Base-by-base conservation (phyloP, 2,888 invertebrate genomes). In the Pandemis corylana region DNA sequence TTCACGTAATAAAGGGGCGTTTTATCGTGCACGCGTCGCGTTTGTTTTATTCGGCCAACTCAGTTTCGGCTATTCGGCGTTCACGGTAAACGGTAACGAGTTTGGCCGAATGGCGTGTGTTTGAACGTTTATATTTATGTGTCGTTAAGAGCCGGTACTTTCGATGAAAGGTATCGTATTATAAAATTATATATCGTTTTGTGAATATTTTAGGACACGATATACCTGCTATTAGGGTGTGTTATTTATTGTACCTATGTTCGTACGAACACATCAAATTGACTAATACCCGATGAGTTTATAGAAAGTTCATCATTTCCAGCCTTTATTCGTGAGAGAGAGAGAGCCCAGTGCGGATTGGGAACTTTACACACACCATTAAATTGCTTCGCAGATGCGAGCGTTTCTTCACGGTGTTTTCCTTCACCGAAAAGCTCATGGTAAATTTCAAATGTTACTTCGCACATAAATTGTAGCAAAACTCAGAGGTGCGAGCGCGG, bases 1-100 rank as follows among this genome's bases (percentile, higher is more conserved):
- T 77, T 75, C 63, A 78, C 79, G 83, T 85, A 82, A 87, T 84
- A 85, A 89, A 86, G 84, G 85, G 83, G 85, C 84, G 85, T 89
- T 89, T 82, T 86, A 89, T 86, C 84, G 85, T 75, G 80, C 84
- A 82, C 78, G 77, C 79, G 84, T 82, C 80, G 80, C 79, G 80
- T 82, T 78, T 77, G 81, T 89, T 91, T 91, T 90, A 89, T 89
- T 84, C 85, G 87, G 84, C 87, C 68, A 89, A 91, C 91, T 91
- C 87, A 82, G 82, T 84, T 89, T 86, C 59, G 20, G 59, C 56
- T 59, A 59, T 59, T 28, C 12, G 20, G 86, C 85, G 46, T 46
- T 86, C 82, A 84, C 80, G 84, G 83, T 87, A 85, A 82, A 75
- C 77, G 78, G 42, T 68, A 76, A 72, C 76, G 77, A 77, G 77